A percentile compares a stretch with the other conserved stretches of the same genome.
Conservation (phyloP, 2,797 vertebrate genomes). For the Vespertilio murinus region DNA sequence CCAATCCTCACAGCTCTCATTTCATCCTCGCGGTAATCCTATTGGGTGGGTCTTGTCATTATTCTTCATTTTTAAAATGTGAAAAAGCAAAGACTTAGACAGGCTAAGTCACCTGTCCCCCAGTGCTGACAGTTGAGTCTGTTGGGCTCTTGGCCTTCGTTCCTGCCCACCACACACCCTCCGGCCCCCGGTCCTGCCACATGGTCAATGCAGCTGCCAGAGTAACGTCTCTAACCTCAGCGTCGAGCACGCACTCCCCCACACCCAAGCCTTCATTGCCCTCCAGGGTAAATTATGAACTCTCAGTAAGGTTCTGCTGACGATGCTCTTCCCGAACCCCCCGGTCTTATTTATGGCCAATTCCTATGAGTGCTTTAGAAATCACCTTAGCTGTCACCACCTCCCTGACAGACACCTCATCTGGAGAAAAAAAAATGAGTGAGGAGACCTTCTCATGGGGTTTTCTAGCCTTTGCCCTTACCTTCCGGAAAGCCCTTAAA, state of each 20-base stretch:
- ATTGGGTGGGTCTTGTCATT: not conserved
- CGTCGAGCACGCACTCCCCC: not conserved
- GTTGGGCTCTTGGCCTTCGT: not conserved
- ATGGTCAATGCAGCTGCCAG: not conserved
- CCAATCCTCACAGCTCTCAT: not conserved
- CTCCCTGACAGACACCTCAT: not conserved
- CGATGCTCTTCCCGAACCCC: not conserved
- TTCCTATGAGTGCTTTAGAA: constrained; percentile 4
- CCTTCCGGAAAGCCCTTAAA: not conserved
- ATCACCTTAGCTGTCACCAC: not conserved
- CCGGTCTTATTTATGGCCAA: not conserved
- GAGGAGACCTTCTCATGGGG: not conserved
- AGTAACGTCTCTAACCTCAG: not conserved
- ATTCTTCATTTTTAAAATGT: not conserved
- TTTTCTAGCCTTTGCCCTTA: not conserved
- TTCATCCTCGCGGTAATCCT: not conserved
- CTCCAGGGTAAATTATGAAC: not conserved
- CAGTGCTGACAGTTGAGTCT: not conserved
- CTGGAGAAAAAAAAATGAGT: not conserved
- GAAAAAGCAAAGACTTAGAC: not conserved
- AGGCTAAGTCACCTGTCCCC: not conserved
- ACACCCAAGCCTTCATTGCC: not conserved
- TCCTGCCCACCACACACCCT: not conserved
- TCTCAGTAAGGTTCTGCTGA: not conserved
- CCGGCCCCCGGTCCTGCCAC: not conserved